phyloP scores from a whole-genome alignment of 2,113 vertebrate species.

The Leucosticte australis region DNA sequence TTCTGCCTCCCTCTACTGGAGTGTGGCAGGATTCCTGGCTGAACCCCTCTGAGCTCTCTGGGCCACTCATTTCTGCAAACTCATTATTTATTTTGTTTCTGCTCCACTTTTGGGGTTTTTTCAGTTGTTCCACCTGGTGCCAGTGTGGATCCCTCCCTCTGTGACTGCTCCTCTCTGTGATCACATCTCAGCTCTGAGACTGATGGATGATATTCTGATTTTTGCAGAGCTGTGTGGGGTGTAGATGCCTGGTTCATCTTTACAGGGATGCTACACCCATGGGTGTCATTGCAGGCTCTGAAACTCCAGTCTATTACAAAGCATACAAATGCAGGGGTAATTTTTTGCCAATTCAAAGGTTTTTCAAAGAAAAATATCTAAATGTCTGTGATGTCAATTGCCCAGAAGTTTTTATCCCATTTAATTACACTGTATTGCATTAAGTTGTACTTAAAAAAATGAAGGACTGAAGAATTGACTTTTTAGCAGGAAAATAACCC shows the following conservation, averaged over 20 bases:
- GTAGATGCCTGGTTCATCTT: neutral
- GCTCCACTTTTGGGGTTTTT: rapidly evolving
- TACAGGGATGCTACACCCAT: neutral
- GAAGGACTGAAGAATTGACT: neutral
- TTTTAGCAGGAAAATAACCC: neutral
- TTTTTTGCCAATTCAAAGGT: neutral
- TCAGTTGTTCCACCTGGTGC: rapidly evolving
- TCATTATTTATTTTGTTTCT: neutral
- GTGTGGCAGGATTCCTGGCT: neutral
- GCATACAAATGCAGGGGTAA: neutral
- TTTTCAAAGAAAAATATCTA: neutral
- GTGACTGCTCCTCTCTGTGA: neutral
- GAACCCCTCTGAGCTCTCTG: neutral
- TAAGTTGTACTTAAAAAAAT: neutral
- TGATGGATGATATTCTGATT: neutral
- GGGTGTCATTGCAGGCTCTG: neutral
- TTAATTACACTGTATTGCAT: neutral
- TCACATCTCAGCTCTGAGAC: neutral
- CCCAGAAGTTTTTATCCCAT: neutral
- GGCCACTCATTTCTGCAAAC: neutral
- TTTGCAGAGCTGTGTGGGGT: neutral
- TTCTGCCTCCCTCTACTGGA: constrained; percentile 65
- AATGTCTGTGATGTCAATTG: neutral
- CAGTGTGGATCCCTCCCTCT: neutral
- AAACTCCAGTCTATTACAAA: neutral